Evolutionary conservation across 2,888 invertebrate species (phyloP).

Genomic region (Caenorhabditis sp.): DNA sequence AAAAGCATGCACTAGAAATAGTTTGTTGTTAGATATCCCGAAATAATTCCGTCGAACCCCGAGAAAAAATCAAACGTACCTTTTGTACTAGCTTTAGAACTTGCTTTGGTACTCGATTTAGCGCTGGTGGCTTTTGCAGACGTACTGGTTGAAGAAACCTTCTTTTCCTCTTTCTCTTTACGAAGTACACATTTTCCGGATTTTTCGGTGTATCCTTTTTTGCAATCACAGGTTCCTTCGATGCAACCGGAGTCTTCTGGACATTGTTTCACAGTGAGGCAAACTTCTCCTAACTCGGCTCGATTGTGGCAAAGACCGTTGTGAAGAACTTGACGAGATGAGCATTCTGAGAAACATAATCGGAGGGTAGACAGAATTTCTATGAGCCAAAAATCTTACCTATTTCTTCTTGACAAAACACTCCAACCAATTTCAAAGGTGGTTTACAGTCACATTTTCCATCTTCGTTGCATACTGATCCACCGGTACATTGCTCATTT

Average conservation of each 20-base stretch:
- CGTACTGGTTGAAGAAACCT: neutral
- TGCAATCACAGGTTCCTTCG: constrained; percentile 52
- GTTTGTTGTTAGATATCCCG: too few species aligned
- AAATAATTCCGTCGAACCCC: constrained; percentile 68
- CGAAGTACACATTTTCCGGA: constrained; percentile 38
- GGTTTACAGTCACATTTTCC: constrained; percentile 48
- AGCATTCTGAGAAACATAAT: too few species aligned
- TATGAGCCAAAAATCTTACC: too few species aligned
- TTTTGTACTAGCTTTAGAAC: neutral
- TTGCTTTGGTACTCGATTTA: neutral
- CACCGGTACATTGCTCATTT: constrained; percentile 55
- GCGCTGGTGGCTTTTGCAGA: too few species aligned
- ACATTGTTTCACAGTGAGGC: constrained; percentile 44
- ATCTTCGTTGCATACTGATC: constrained; percentile 45
- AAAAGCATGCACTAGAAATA: too few species aligned
- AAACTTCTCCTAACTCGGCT: constrained; percentile 41
- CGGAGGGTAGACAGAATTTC: too few species aligned
- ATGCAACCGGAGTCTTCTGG: constrained; percentile 47
- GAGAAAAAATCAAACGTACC: too few species aligned
- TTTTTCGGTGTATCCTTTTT: constrained; percentile 48
- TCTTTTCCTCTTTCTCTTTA: constrained; percentile 20
- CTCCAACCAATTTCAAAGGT: constrained; percentile 46
- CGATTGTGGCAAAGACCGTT: constrained; percentile 47
- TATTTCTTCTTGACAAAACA: constrained; percentile 49
- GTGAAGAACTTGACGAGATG: constrained; percentile 36